Evolutionary conservation across 2,113 vertebrate genomes (phyloP), one percentile per base, ranked within the genome.

Genomic region (Saguinus imperator): DNA sequence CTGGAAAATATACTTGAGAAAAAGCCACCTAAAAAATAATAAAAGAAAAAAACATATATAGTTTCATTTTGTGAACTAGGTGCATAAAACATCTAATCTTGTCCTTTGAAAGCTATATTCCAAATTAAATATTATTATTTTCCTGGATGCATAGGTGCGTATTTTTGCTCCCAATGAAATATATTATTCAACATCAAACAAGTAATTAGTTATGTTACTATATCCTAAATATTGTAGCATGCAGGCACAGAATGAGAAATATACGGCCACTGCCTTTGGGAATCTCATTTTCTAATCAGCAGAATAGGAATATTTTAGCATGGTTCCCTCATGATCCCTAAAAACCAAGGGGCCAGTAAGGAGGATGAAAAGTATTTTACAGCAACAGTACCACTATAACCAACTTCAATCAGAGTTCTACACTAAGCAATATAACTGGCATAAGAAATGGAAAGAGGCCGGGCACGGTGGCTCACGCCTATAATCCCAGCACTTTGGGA

Each of bases 1-100:
- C 99, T 99, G 37, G 99, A 99, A 98, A 99, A 99, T 92, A 99
- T 99, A 98, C 98, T 99, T 95, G 99, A 99, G 98, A 99, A 99
- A 98, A 99, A 99, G 87, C 99, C 99, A 98, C 99, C 99, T 99
- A 50, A 64, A 97, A 97, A 91, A 94, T 37, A 89, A 94, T 68
- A 96, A 92, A 94, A 94, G 0, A 9, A 95, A 95, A 97, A 97
- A 94, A 52, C 18, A 3, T 40, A 90, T 40, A 94, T 35, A 84
- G 20, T 29, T 61, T 77, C 70, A 91, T 83, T 80, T 97, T 92
- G 27, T 77, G 37, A 87, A 79, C 35, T 37, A 89, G 64, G 76
- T 58, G 21, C 76, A 95, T 32, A 94, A 87, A 91, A 87, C 68
- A 96, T 96, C 77, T 91, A 73, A 75, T 87, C 45, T 81, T 91